Base-by-base conservation (phyloP, 92 coral and sea anemone genomes). In the Zoanthus sociatus region DNA sequence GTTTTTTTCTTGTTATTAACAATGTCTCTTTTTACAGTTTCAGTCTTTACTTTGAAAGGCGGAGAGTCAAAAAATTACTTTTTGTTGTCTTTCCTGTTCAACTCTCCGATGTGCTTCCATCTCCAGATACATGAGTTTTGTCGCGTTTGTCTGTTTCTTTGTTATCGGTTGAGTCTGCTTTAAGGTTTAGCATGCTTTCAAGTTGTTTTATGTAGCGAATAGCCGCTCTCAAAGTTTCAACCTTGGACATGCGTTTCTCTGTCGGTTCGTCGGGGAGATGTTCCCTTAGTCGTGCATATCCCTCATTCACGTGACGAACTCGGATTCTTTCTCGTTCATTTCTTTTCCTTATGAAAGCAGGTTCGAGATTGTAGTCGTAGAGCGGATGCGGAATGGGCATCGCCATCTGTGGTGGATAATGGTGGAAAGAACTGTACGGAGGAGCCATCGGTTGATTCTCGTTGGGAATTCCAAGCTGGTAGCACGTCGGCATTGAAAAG, bases 371-470 rank as follows among this genome's bases (percentile, higher is more conserved):
- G 90, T 96, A 97, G 88, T 97, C 99, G 83, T 97, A 97, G 48
- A 97, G 84, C 42, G 98, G 99, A 86, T 97, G 99, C 0, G 99
- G 99, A 37, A 97, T 92, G n/a, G 99, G 99, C 93, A 97, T 94
- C 0, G 98, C 90, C 73, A 97, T 94, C 75, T 96, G 98, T n/a
- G 99, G 98, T 6, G 96, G 93, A 73, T 95, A 97, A 71, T 94
- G 94, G 16, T 64, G 85, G 4, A 63, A 81, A 10, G 85, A 67
- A 12, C 75, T 21, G 73, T 81, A 81, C 7, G 87, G 77, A 11
- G 94, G 94, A 2, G 96, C 93, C 82, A 92, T 77, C 30, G 98
- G 94, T 12, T 98, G 45, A 63, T 92, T 96, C 77, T 97, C 99
- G 82, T 92, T 97, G 26, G 99, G 99, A 55, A 97, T 97, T 82